A percentile compares a stretch with the other conserved stretches of the same genome.
These are phyloP conservation scores for Nansenia antarctica DNA, from an alignment of 2,113 vertebrate species.

Conservation along the genomic window DNA sequence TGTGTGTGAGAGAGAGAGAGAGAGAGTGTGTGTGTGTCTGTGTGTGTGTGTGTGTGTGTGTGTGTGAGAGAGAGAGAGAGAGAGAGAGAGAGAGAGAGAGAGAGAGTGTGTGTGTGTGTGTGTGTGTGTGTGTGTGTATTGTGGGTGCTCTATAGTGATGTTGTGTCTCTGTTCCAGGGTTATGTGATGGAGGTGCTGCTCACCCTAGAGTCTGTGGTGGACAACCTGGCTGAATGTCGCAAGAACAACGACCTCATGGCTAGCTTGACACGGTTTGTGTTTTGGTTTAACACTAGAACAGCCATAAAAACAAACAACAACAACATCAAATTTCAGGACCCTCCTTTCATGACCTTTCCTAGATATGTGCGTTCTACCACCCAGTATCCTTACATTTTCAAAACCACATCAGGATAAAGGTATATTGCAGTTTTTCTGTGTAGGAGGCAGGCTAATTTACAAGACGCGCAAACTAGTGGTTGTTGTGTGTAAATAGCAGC, in stretches of 20 bases:
- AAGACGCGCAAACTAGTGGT: too few relatives aligned
- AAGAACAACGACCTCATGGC: slow-evolving; percentile 90
- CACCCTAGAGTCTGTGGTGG: slow-evolving; percentile 91
- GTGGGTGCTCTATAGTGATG: neutral
- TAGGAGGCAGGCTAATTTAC: too few relatives aligned
- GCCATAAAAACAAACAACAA: too few relatives aligned
- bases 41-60: neutral
- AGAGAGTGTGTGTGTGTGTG: slow-evolving; percentile 70
- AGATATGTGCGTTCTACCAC: too few relatives aligned
- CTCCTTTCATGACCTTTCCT: too few relatives aligned
- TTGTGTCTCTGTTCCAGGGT: slow-evolving; percentile 72
- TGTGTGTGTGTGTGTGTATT: slow-evolving; percentile 5
- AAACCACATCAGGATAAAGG: too few relatives aligned
- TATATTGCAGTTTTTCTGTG: too few relatives aligned
- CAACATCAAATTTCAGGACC: too few relatives aligned
- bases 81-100: slow-evolving; percentile 86
- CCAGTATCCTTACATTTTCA: too few relatives aligned
- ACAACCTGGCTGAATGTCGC: slow-evolving; percentile 92
- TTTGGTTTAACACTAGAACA: too few relatives aligned
- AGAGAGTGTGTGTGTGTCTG: slow-evolving; percentile 71
- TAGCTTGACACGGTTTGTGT: slow-evolving; percentile 82
- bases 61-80: slow-evolving; percentile 90
- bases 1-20: slow-evolving; percentile 91
- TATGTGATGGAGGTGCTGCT: slow-evolving; percentile 96
- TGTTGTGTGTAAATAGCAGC: too few relatives aligned